These are phyloP conservation scores for Prosopocoilus inquinatus DNA, from an alignment of 2,888 invertebrate genomes.

Conservation along the genomic window DNA sequence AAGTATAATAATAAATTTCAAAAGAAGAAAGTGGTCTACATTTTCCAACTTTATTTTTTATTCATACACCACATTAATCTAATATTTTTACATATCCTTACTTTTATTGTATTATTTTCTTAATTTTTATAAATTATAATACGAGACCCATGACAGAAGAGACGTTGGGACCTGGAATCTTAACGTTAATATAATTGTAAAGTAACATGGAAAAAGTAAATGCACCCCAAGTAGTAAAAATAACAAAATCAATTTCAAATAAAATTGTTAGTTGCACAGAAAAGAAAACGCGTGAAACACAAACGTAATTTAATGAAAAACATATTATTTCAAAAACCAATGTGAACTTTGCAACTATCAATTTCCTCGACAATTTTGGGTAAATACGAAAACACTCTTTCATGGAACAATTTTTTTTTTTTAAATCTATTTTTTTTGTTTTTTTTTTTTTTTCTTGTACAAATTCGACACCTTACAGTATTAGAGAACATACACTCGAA, in stretches of 20 bases:
- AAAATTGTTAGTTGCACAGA: neutral
- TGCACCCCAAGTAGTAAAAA: slow-evolving; percentile 14
- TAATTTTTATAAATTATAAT: slow-evolving; percentile 16
- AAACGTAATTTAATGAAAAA: neutral
- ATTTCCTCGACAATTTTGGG: neutral
- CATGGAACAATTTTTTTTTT: neutral
- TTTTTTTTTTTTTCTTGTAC: neutral
- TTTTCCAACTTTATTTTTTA: slow-evolving; percentile 16
- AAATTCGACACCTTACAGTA: no score
- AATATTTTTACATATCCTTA: slow-evolving; percentile 18
- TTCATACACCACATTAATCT: slow-evolving; percentile 19
- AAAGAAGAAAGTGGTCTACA: slow-evolving; percentile 5
- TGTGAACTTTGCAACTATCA: neutral
- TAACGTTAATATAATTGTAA: slow-evolving; percentile 29
- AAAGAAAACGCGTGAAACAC: neutral
- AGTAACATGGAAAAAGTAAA: slow-evolving; percentile 19
- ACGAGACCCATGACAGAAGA: slow-evolving; percentile 39
- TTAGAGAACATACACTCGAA: no score
- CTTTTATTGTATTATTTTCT: slow-evolving; percentile 10
- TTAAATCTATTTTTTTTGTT: slow-evolving; percentile 5
- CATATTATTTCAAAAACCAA: no score
- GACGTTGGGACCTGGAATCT: slow-evolving; percentile 43
- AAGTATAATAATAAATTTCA: neutral
- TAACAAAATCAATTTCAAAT: slow-evolving; percentile 6
- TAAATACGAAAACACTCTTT: no score